phyloP scores from a whole-genome alignment of 2,797 vertebrate species.

The Chelon labrosus region DNA sequence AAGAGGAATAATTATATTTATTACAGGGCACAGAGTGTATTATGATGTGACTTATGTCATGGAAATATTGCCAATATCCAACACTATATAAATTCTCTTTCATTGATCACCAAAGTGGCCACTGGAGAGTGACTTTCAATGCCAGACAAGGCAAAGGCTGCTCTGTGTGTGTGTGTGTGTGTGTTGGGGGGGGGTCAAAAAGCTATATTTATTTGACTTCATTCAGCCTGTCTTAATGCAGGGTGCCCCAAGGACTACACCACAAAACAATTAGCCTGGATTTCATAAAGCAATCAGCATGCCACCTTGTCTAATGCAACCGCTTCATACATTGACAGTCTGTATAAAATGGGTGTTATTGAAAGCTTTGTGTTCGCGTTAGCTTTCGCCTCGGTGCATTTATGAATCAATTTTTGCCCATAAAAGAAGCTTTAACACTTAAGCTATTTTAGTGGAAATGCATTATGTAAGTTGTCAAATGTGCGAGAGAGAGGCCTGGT shows the following conservation, averaged over 20 bases:
- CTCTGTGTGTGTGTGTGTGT: slow-evolving; percentile 47
- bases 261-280: slow-evolving; percentile 84
- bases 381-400: slow-evolving; percentile 85
- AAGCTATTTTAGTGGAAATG: slow-evolving; percentile 88
- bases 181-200: slow-evolving; percentile 56
- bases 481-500: slow-evolving; percentile 75
- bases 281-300: slow-evolving; percentile 84
- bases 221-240: slow-evolving; percentile 76
- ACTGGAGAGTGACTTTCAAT: slow-evolving; percentile 79
- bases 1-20: slow-evolving; percentile 64
- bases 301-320: slow-evolving; percentile 82
- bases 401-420: slow-evolving; percentile 87
- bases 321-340: slow-evolving; percentile 81
- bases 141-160: slow-evolving; percentile 66
- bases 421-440: slow-evolving; percentile 88
- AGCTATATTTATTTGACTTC: slow-evolving; percentile 84
- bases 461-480: slow-evolving; percentile 88
- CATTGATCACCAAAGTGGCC: slow-evolving; percentile 88
- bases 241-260: slow-evolving; percentile 78
- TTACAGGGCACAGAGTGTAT: slow-evolving; percentile 53
- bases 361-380: slow-evolving; percentile 85
- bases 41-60: slow-evolving; percentile 64
- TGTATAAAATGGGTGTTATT: slow-evolving; percentile 86
- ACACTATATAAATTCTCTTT: slow-evolving; percentile 74
- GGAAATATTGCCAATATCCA: slow-evolving; percentile 79